Percentiles rank a stretch among this genome's conserved stretches.
Conservation (phyloP, 2,113 vertebrate genomes). For the Mustela lutreola region DNA sequence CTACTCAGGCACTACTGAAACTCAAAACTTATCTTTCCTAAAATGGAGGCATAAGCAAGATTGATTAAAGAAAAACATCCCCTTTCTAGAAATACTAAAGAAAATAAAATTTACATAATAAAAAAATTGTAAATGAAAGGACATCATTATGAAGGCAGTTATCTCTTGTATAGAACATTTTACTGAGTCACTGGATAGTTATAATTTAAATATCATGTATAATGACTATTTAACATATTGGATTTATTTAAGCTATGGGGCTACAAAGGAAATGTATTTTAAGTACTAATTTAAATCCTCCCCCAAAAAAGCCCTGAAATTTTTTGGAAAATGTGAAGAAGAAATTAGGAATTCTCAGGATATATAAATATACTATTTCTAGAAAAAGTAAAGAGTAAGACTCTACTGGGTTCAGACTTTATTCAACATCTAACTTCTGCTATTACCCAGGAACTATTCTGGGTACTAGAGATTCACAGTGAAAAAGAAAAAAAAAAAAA, state of each 20-base stretch:
- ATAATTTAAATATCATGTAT: neutral
- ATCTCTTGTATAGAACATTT: neutral
- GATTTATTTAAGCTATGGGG: slow-evolving; percentile 19
- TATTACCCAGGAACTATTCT: neutral
- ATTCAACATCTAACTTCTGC: neutral
- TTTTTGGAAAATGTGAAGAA: neutral
- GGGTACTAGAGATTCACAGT: neutral
- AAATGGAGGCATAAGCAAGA: slow-evolving; percentile 26
- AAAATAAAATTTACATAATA: neutral
- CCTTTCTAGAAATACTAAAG: neutral
- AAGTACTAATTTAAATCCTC: neutral
- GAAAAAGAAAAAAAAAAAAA: neutral
- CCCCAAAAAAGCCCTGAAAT: neutral
- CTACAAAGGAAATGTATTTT: neutral
- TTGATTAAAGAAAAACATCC: neutral
- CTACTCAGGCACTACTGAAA: neutral
- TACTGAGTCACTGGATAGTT: neutral
- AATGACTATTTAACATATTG: neutral
- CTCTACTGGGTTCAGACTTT: neutral
- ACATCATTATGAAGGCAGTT: neutral
- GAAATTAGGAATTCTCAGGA: neutral
- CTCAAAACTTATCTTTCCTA: slow-evolving; percentile 1
- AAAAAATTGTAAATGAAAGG: neutral
- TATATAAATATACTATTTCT: neutral
- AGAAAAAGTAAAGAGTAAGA: neutral